A percentile compares a stretch with the other conserved stretches of the same genome.
phyloP scores from a whole-genome alignment of 2,888 invertebrate species.

The Marronus borbonicus region DNA sequence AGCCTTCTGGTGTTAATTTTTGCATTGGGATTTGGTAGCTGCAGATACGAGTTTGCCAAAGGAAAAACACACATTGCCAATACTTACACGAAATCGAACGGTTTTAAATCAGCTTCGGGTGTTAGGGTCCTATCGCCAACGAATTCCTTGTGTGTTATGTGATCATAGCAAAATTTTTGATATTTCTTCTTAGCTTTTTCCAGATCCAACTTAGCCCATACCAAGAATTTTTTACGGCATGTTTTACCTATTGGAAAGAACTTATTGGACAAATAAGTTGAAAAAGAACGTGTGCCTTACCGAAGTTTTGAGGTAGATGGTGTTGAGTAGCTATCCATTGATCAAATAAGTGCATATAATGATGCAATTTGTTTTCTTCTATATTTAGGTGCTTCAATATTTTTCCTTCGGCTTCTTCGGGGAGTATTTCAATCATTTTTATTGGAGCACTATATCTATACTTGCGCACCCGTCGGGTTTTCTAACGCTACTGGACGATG shows the following conservation, averaged over 20 bases:
- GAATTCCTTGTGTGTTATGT: neutral
- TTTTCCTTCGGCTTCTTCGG: neutral
- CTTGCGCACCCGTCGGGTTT: too few relatives aligned
- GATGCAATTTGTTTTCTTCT: conserved; percentile 29
- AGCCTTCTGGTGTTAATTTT: conserved; percentile 10
- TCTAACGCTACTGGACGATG: too few relatives aligned
- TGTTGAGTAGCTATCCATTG: conserved; percentile 21
- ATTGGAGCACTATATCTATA: too few relatives aligned
- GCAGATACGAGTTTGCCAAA: too few relatives aligned
- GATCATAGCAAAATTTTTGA: conserved; percentile 70
- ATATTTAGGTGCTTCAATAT: conserved; percentile 1
- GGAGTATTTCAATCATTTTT: neutral
- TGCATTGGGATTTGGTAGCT: too few relatives aligned
- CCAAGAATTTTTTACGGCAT: conserved; percentile 73
- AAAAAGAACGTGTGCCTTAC: conserved; percentile 2
- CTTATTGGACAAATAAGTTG: neutral
- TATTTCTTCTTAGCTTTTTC: conserved; percentile 78
- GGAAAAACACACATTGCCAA: too few relatives aligned
- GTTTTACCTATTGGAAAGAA: conserved; percentile 69
- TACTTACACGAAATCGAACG: too few relatives aligned
- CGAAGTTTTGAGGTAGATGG: conserved; percentile 31
- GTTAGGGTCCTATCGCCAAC: neutral
- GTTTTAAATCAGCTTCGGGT: neutral
- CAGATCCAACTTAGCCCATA: conserved; percentile 78
- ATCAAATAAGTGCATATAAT: conserved; percentile 35